These are phyloP conservation scores for Drosophila melanosoma DNA, from an alignment of 2,888 invertebrate genomes.

Conservation along the genomic window DNA sequence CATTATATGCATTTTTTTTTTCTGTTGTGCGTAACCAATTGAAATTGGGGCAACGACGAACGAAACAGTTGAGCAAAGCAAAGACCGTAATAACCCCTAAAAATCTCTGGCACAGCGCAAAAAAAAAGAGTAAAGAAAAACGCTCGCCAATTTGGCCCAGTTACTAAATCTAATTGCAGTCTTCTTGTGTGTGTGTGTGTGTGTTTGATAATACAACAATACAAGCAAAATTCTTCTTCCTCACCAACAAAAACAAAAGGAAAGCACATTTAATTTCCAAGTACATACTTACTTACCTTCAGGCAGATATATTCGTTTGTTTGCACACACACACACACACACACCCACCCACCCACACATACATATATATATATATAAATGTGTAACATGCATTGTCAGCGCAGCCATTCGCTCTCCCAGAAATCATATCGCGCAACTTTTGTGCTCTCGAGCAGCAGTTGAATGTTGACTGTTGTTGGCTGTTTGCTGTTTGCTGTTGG, in stretches of 20 bases:
- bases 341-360: slow-evolving; percentile 6
- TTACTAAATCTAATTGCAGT: slow-evolving; percentile 76
- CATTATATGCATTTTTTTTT: not conserved
- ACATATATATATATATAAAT: not conserved
- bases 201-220: slow-evolving; percentile 50
- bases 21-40: slow-evolving; percentile 77
- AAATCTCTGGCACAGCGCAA: slow-evolving; percentile 50
- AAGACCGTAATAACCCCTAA: slow-evolving; percentile 78
- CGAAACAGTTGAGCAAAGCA: slow-evolving; percentile 79
- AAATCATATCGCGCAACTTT: slow-evolving; percentile 46
- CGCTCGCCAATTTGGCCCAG: slow-evolving; percentile 68
- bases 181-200: slow-evolving; percentile 33
- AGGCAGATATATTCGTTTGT: slow-evolving; percentile 36
- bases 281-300: slow-evolving; percentile 45
- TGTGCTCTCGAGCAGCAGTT: slow-evolving; percentile 30
- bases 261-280: slow-evolving; percentile 47
- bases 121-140: slow-evolving; percentile 37
- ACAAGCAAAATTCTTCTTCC: slow-evolving; percentile 13
- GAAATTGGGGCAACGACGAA: slow-evolving; percentile 71
- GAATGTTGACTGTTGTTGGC: slow-evolving; percentile 3
- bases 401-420: slow-evolving; percentile 55
- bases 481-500: slow-evolving; percentile 1
- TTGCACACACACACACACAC: slow-evolving; percentile 35
- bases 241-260: slow-evolving; percentile 18
- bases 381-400: slow-evolving; percentile 25